These are phyloP conservation scores for Pempheris klunzingeri DNA, from an alignment of 2,797 vertebrate genomes.

Conservation along the genomic window DNA sequence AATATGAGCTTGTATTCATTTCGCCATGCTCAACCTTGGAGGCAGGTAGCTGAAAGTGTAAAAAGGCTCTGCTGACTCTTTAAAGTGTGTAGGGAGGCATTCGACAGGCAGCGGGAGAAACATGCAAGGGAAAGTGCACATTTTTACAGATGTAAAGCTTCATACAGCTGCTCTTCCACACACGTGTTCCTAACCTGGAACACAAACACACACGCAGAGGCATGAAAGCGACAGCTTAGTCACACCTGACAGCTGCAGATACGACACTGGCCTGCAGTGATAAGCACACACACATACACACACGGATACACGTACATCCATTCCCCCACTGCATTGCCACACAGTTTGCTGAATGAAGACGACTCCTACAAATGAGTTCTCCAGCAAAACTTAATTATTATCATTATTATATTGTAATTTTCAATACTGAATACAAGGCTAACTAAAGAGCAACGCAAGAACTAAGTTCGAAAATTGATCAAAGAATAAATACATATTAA, in stretches of 20 bases:
- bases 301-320: conserved; percentile 12
- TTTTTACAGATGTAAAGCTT: conserved; percentile 40
- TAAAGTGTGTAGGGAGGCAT: conserved; percentile 28
- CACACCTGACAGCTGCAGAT: conserved; percentile 64
- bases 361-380: neutral
- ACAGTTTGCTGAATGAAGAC: conserved; percentile 17
- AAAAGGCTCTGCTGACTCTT: conserved; percentile 65
- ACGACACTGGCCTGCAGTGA: conserved; percentile 54
- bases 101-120: conserved; percentile 1
- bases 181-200: conserved; percentile 30
- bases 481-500: neutral
- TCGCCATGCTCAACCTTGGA: conserved; percentile 11
- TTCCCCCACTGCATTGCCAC: conserved; percentile 21
- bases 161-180: conserved; percentile 28
- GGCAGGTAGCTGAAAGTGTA: conserved; percentile 26
- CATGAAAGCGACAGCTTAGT: conserved; percentile 39
- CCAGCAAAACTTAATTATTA: conserved; percentile 1
- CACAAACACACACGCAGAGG: conserved; percentile 24
- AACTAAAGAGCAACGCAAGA: neutral
- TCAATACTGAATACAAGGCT: neutral
- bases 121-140: neutral
- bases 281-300: conserved; percentile 27
- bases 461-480: neutral
- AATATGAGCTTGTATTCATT: conserved; percentile 36
- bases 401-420: neutral